Percentiles rank a stretch among this genome's conserved stretches.
These are phyloP conservation scores for Himalopsyche phryganea DNA, from an alignment of 1,140 invertebrate species.

Conservation along the genomic window DNA sequence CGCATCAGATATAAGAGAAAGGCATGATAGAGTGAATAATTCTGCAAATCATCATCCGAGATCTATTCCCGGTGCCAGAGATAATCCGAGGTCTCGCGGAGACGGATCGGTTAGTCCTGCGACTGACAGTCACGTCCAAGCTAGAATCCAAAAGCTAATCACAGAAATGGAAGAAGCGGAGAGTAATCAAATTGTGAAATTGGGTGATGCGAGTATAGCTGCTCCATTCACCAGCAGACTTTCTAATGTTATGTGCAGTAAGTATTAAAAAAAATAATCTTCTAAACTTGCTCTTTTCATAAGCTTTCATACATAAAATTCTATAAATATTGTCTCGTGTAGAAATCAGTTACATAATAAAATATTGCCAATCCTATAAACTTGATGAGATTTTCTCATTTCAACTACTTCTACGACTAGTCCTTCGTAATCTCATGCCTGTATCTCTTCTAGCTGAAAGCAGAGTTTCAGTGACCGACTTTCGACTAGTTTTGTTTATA, in stretches of 20 bases:
- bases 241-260: slow-evolving; percentile 94
- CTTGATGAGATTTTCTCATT: too few relatives aligned
- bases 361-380: too few relatives aligned
- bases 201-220: slow-evolving; percentile 98
- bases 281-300: too few relatives aligned
- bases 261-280: too few relatives aligned
- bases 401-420: too few relatives aligned
- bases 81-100: slow-evolving; percentile 3
- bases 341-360: too few relatives aligned
- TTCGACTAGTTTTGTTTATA: too few relatives aligned
- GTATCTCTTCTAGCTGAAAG: too few relatives aligned
- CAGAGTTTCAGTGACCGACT: too few relatives aligned
- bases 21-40: slow-evolving; percentile 8
- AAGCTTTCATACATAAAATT: too few relatives aligned
- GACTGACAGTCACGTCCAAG: slow-evolving; percentile 19
- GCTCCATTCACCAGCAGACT: slow-evolving; percentile 98
- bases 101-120: slow-evolving; percentile 9
- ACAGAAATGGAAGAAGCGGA: slow-evolving; percentile 93
- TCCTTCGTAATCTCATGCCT: too few relatives aligned
- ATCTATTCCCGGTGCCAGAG: background rate
- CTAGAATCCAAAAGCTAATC: slow-evolving; percentile 68
- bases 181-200: slow-evolving; percentile 76
- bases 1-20: slow-evolving; percentile 8
- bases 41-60: slow-evolving; percentile 11
- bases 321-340: too few relatives aligned